A percentile compares a stretch with the other conserved stretches of the same genome.
phyloP scores from a whole-genome alignment of 2,888 invertebrate genomes.

The Rhamphomyia laevipes region DNA sequence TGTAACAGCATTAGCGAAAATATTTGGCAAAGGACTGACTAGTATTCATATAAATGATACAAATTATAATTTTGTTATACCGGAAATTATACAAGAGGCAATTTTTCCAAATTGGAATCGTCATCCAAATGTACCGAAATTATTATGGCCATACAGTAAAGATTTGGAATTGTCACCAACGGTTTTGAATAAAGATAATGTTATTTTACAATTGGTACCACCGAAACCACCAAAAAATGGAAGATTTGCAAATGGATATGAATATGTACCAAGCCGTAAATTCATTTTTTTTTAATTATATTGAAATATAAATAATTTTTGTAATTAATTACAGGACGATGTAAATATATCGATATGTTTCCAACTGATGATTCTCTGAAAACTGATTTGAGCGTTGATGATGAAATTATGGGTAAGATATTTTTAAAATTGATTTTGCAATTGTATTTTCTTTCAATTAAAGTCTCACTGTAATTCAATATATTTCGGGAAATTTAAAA shows the following conservation, averaged over 20 bases:
- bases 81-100: slow-evolving; percentile 28
- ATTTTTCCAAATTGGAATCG: slow-evolving; percentile 33
- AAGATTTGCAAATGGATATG: slow-evolving; percentile 19
- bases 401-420: slow-evolving; percentile 44
- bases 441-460: too few relatives aligned
- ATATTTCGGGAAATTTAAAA: too few relatives aligned
- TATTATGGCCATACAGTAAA: slow-evolving; percentile 29
- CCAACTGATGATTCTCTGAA: slow-evolving; percentile 41
- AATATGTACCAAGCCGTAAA: slow-evolving; percentile 29
- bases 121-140: slow-evolving; percentile 25
- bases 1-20: slow-evolving; percentile 20
- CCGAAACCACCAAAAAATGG: slow-evolving; percentile 31
- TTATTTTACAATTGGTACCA: slow-evolving; percentile 30
- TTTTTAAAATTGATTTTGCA: too few relatives aligned
- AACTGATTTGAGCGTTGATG: slow-evolving; percentile 42
- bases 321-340: slow-evolving; percentile 38
- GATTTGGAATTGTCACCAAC: slow-evolving; percentile 31
- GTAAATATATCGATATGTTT: slow-evolving; percentile 51
- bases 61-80: slow-evolving; percentile 31
- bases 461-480: too few relatives aligned
- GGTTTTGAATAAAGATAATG: slow-evolving; percentile 26
- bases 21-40: slow-evolving; percentile 27
- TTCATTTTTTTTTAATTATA: not conserved
- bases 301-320: not conserved
- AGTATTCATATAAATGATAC: slow-evolving; percentile 27